A percentile compares a stretch with the other conserved stretches of the same genome.
These are phyloP conservation scores for Diuraphis noxia DNA, from an alignment of 1,140 invertebrate genomes.

Conservation along the genomic window DNA sequence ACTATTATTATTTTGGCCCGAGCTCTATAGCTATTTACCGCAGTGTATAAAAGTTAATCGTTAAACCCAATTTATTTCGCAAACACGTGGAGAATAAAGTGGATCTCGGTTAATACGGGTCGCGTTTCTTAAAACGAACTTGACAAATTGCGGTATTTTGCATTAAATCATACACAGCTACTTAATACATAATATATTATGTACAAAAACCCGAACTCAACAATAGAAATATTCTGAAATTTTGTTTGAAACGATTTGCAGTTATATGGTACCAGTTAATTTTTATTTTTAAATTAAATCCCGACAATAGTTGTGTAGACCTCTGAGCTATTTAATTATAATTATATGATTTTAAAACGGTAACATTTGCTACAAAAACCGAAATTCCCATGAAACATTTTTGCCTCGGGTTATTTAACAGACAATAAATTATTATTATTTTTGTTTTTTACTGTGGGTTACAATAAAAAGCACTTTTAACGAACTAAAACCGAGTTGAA, in stretches of 20 bases:
- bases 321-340: conserved; percentile 1
- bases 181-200: neutral
- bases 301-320: neutral
- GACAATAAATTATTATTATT: conserved; percentile 14
- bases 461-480: conserved; percentile 18
- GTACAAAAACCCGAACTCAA: neutral
- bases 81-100: neutral
- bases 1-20: neutral
- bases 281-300: neutral
- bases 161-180: neutral
- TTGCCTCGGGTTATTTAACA: conserved; percentile 22
- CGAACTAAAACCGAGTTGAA: neutral
- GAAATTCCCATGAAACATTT: conserved; percentile 1
- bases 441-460: conserved; percentile 6
- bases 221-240: neutral
- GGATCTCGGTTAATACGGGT: conserved; percentile 13
- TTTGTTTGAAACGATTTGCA: neutral
- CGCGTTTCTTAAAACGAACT: neutral
- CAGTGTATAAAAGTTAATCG: neutral
- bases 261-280: neutral
- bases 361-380: conserved; percentile 7
- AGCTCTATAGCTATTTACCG: neutral
- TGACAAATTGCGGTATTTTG: neutral
- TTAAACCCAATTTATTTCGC: conserved; percentile 18
- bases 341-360: neutral